phyloP scores from a whole-genome alignment of 2,888 invertebrate genomes.

The Acrobeloides nanus region DNA sequence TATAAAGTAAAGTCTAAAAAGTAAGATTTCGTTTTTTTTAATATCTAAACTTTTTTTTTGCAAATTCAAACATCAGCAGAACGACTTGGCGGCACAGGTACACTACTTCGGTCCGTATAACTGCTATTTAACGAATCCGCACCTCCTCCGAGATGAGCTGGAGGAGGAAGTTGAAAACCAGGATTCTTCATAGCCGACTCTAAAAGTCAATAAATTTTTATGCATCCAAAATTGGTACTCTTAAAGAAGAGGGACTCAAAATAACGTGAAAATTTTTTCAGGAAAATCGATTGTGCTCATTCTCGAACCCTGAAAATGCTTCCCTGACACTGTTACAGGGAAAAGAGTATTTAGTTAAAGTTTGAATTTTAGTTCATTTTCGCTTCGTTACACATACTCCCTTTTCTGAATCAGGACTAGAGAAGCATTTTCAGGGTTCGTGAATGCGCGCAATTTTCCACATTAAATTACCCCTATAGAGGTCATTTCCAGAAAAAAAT shows the following conservation, averaged over 20 bases:
- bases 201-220: conserved; percentile 20
- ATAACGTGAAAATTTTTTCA: conserved; percentile 1
- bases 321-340: too few relatives aligned
- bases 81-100: conserved; percentile 22
- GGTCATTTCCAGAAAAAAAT: too few relatives aligned
- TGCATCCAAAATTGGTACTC: conserved; percentile 4
- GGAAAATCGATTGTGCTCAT: background rate
- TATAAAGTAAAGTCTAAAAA: too few relatives aligned
- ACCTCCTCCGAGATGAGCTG: conserved; percentile 18
- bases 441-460: too few relatives aligned
- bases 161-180: conserved; percentile 18
- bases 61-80: conserved; percentile 26
- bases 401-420: too few relatives aligned
- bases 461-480: too few relatives aligned
- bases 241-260: background rate
- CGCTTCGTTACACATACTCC: too few relatives aligned
- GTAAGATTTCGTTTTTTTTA: too few relatives aligned
- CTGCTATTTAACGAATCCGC: conserved; percentile 26
- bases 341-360: too few relatives aligned
- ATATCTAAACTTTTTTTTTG: background rate
- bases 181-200: conserved; percentile 33
- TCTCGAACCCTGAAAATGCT: conserved; percentile 4
- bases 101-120: conserved; percentile 16
- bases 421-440: too few relatives aligned
- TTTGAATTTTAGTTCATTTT: too few relatives aligned